Base-by-base conservation (phyloP, 1,140 invertebrate species). In the Euglossa dilemma region DNA sequence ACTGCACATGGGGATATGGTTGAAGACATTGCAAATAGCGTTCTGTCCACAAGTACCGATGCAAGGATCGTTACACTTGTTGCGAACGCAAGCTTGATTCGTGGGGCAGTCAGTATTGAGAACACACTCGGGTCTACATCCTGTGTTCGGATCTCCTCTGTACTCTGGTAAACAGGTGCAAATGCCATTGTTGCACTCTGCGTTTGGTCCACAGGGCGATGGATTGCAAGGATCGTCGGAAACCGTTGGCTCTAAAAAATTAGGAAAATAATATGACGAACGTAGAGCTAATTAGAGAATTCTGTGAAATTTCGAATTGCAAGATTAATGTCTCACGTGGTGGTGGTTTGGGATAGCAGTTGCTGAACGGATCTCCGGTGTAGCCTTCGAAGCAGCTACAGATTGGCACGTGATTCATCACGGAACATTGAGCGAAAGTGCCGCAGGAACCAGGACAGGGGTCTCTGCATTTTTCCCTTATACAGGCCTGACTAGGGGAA, bases 41-140 rank as follows among this genome's bases (percentile, higher is more conserved):
- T 96, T 96, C 80, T 95, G 94, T 1, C 97, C 97, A 93, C 97
- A 97, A 52, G 80, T 82, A 6, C 96, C 97, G 61, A 96, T 93
- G 86, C 97, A 98, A 63, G 97, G 97, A 94, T 98, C 97, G 79
- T 95, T 93, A 90, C 98, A 98, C 93, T 97, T 97, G 86, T 97
- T 97, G 61, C 95, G 96, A 80, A 97, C 96, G 92, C 98, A 98
- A 1, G 97, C 96, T 74, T 96, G 96, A 89, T 98, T 96, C 71
- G 96, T 94, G 0, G 97, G 95, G 94, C 98, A 98, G 85, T 98
- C 97, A 59, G 97, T 96, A 90, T 98, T 98, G 43, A 97, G 96
- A 14, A 97, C 95, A 92, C 97, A 97, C 90, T 97, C 96, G 0
- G 97, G 96, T 80, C 96, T 94, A 90, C 96, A 97, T 16, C 97